Evolutionary conservation across 2,888 invertebrate species (phyloP).

Genomic region (Choreutis nemorana): DNA sequence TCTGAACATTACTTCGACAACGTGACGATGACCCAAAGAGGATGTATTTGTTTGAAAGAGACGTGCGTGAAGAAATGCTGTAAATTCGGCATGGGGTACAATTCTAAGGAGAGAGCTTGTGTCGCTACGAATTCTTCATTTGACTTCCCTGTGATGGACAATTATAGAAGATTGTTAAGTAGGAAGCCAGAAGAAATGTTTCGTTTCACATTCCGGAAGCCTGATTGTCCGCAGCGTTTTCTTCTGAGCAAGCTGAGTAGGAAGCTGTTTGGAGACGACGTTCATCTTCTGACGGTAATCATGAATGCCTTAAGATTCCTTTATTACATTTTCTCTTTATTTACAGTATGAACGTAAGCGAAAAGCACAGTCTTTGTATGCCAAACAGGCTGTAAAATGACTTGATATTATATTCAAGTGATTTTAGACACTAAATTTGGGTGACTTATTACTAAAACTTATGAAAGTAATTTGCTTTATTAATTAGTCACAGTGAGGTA

Average conservation of each 20-base stretch:
- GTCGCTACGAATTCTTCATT: slow-evolving; percentile 17
- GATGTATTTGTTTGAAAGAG: slow-evolving; percentile 26
- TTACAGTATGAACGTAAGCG: too few species aligned
- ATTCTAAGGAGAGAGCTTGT: slow-evolving; percentile 18
- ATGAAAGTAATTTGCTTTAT: too few species aligned
- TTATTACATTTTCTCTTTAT: too few species aligned
- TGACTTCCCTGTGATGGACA: slow-evolving; percentile 26
- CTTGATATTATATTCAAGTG: too few species aligned
- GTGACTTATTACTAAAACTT: too few species aligned
- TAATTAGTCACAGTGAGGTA: too few species aligned
- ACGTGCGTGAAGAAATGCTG: slow-evolving; percentile 37
- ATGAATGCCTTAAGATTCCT: too few species aligned
- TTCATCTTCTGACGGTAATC: too few species aligned
- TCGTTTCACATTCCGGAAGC: slow-evolving; percentile 25
- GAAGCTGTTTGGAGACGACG: too few species aligned
- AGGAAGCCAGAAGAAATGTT: slow-evolving; percentile 21
- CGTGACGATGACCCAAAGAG: slow-evolving; percentile 16
- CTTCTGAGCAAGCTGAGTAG: slow-evolving; percentile 29
- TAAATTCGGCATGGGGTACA: slow-evolving; percentile 23
- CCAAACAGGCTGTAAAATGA: too few species aligned
- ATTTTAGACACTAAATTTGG: too few species aligned
- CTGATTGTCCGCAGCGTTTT: slow-evolving; percentile 18
- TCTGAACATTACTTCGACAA: slow-evolving; percentile 25
- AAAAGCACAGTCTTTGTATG: too few species aligned
- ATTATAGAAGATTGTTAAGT: slow-evolving; percentile 14